Conservation (phyloP, 2,113 vertebrate genomes). For the Copsychus sechellarum region DNA sequence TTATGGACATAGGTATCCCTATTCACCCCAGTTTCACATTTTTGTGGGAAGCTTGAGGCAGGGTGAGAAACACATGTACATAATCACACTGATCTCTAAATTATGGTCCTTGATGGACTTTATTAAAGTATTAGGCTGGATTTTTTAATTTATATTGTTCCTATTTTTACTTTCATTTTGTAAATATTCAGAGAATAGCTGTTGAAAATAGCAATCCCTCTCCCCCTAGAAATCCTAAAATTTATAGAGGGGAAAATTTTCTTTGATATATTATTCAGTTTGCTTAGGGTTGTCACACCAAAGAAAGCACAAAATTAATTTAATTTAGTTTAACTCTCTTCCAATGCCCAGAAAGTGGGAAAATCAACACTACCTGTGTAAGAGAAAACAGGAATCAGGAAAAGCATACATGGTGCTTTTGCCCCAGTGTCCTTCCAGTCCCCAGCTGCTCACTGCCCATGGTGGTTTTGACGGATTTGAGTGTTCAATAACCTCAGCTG, state of each 20-base stretch:
- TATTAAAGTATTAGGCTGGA: not conserved
- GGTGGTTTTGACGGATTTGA: not conserved
- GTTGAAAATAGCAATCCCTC: not conserved
- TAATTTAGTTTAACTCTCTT: not conserved
- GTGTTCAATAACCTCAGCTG: not conserved
- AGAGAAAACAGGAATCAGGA: not conserved
- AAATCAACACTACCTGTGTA: not conserved
- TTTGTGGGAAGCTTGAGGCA: not conserved
- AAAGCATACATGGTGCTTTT: fast-evolving
- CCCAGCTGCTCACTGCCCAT: not conserved
- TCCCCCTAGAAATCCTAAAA: not conserved
- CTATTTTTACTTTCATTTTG: not conserved
- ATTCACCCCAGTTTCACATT: not conserved
- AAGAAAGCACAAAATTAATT: not conserved
- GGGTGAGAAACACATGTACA: not conserved
- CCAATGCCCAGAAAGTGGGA: not conserved
- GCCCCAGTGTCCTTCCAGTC: not conserved
- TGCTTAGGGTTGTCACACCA: not conserved
- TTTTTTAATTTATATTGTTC: not conserved
- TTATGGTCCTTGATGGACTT: not conserved
- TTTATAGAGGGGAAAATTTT: not conserved
- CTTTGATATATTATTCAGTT: not conserved
- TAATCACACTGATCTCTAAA: not conserved
- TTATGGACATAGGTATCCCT: not conserved
- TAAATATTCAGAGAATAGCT: not conserved